phyloP scores from a whole-genome alignment of 2,888 invertebrate genomes.

The Eilema griseolum region DNA sequence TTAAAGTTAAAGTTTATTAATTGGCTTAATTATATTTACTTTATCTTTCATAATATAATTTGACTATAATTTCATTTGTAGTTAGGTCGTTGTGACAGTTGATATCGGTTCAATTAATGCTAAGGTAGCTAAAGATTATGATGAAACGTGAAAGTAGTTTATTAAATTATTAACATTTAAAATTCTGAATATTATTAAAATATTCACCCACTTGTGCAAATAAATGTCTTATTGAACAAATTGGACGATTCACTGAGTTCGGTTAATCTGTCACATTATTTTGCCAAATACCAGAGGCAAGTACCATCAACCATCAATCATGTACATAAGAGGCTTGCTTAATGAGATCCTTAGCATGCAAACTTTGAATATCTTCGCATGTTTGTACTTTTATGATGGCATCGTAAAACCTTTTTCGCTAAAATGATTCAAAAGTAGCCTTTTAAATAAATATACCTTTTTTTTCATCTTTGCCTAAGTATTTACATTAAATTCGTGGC shows the following conservation, averaged over 20 bases:
- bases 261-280: slow-evolving; percentile 40
- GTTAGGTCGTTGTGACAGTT: no score
- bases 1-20: no score
- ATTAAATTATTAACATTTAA: neutral
- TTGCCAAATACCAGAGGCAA: slow-evolving; percentile 27
- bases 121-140: neutral
- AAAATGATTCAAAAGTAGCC: neutral
- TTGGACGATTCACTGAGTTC: neutral
- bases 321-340: slow-evolving; percentile 56
- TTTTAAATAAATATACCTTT: no score
- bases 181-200: slow-evolving; percentile 35
- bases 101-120: neutral
- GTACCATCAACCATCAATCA: slow-evolving; percentile 67
- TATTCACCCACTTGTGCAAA: slow-evolving; percentile 54
- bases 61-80: no score
- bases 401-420: slow-evolving; percentile 9
- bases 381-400: slow-evolving; percentile 20
- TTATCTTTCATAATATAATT: no score
- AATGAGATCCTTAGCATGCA: slow-evolving; percentile 66
- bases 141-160: neutral
- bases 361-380: slow-evolving; percentile 42
- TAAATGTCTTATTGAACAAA: slow-evolving; percentile 27
- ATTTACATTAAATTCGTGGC: no score
- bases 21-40: no score
- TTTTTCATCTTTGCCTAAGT: no score